These are phyloP conservation scores for Oophaga pumilio DNA, from an alignment of 2,113 vertebrate species.

Conservation along the genomic window DNA sequence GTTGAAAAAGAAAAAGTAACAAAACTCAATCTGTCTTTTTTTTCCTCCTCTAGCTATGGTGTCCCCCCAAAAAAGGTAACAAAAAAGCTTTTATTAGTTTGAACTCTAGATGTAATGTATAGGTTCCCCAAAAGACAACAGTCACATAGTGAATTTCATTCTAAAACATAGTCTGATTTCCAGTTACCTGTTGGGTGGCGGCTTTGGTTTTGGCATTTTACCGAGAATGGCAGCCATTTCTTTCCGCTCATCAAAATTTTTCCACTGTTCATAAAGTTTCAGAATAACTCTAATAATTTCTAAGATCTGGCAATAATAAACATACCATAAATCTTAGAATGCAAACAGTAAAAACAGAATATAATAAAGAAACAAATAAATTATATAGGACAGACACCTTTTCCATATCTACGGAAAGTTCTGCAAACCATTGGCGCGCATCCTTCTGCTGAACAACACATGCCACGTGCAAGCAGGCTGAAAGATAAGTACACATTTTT, in stretches of 20 bases:
- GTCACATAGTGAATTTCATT: neutral
- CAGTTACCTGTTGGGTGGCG: conserved; percentile 93
- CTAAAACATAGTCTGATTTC: neutral
- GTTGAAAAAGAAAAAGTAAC: too few relatives aligned
- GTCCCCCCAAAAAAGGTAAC: neutral
- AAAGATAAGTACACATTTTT: conserved; percentile 56
- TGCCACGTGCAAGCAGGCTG: conserved; percentile 95
- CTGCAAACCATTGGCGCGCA: conserved; percentile 97
- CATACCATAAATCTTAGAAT: neutral
- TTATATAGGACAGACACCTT: conserved; percentile 83
- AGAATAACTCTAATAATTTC: conserved; percentile 99
- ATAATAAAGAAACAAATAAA: neutral
- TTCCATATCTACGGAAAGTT: conserved; percentile 98
- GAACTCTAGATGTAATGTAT: neutral
- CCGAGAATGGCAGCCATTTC: conserved; percentile 95
- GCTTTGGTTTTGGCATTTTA: conserved; percentile 99
- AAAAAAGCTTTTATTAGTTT: neutral
- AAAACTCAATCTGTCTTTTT: too few relatives aligned
- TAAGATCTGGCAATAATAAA: conserved; percentile 80
- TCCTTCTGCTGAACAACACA: conserved; percentile 99
- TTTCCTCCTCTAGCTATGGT: neutral
- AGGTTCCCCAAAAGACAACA: neutral
- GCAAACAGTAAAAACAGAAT: neutral
- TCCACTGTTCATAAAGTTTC: conserved; percentile 98
- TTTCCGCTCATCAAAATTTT: conserved; percentile 97